phyloP scores from a whole-genome alignment of 2,797 vertebrate species.

The Trichosurus vulpecula region DNA sequence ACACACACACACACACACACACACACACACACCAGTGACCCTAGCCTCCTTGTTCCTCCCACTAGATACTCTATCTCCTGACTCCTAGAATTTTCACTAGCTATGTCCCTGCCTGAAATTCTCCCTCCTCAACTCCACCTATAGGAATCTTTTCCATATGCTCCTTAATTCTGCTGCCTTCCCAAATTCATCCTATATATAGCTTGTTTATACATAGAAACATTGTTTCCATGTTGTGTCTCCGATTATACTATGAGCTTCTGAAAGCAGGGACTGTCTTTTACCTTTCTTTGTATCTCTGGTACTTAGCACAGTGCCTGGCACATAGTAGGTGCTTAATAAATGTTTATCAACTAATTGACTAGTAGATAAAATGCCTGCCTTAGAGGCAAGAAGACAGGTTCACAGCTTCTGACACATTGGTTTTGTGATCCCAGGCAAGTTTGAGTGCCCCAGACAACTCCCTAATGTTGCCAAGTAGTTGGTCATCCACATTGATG shows the following conservation, averaged over 20 bases:
- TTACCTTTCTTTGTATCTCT: not conserved
- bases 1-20: not conserved
- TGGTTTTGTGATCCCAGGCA: not conserved
- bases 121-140: not conserved
- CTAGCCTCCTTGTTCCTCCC: not conserved
- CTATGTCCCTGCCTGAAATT: not conserved
- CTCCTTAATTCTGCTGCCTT: conserved; percentile 70
- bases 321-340: not conserved
- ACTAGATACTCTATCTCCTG: not conserved
- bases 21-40: not conserved
- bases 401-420: not conserved
- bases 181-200: not conserved
- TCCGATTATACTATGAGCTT: not conserved
- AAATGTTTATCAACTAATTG: not conserved
- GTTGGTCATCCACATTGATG: not conserved
- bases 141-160: conserved; percentile 79
- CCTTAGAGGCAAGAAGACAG: not conserved
- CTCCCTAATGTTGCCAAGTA: not conserved
- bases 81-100: not conserved
- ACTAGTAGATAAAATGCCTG: not conserved
- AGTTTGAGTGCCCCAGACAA: not conserved
- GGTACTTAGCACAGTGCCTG: not conserved
- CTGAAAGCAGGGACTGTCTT: not conserved
- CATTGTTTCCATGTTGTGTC: not conserved
- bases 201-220: not conserved